Evolutionary conservation across 2,113 vertebrate species (phyloP), one percentile per base, ranked within the genome.

Genomic region (Calyptommatus sinebrachiatus): DNA sequence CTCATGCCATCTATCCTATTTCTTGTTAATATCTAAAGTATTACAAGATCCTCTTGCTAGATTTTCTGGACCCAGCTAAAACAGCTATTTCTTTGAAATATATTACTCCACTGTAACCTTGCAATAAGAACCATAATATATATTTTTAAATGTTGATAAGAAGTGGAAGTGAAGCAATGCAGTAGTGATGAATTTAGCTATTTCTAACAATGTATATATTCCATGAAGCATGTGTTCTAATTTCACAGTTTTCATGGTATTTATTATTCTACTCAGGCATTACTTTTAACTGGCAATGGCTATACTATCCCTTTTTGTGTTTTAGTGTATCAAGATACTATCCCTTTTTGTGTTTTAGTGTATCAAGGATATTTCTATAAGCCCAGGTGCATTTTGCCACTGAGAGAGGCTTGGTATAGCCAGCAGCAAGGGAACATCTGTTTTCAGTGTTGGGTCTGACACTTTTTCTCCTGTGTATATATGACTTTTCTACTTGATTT

Each of bases 371-470:
- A 53, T 69, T n/a, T 29, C 77, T 16, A 65, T 63, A 79, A 53
- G 8, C 0, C 48, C n/a, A 31, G 50, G 60, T 76, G 5, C 35
- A 0, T 83, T 3, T 73, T 79, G 2, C 6, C 71, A 0, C 20
- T 78, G 1, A 68, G 77, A 50, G 79, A 53, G 5, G 65, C 7
- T 73, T 5, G 45, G 45, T 29, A 50, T 46, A 48, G 69, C 28
- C 65, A 28, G 69, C 57, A 72, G 28, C 78, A 72, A 79, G 57
- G 20, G 60, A 79, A 65, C 41, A 50, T 65, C 61, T 79, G 57
- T 22, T 72, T 65, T 72, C 66, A 57, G 4, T 24, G 22, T n/a
- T 60, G 29, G 60, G n/a, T 24, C 41, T 79, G 41, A 50, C 60
- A 72, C 60, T 41, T 78, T n/a, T 20, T 63, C 61, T 72, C 69